Evolutionary conservation across 2,113 vertebrate genomes (phyloP).

Genomic region (Pangasianodon hypophthalmus): DNA sequence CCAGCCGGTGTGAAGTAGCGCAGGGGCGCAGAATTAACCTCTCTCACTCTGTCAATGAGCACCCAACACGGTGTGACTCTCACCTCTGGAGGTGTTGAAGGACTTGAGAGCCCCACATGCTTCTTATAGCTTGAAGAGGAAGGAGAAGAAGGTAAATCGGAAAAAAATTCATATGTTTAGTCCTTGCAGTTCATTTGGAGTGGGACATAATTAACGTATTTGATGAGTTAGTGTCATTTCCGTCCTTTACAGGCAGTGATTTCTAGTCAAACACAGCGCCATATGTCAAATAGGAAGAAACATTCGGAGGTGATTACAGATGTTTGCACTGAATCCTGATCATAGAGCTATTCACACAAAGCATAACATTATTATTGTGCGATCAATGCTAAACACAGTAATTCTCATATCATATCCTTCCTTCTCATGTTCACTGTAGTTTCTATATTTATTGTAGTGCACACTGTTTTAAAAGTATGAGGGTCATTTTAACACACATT

Average conservation of each 20-base stretch:
- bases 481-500: background rate
- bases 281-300: background rate
- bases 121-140: background rate
- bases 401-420: background rate
- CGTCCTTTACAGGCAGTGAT: background rate
- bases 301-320: background rate
- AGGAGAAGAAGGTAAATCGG: background rate
- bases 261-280: background rate
- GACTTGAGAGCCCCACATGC: conserved; percentile 18
- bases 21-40: conserved; percentile 33
- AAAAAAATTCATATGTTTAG: background rate
- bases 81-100: conserved; percentile 33
- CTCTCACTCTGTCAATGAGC: conserved; percentile 16
- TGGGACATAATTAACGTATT: background rate
- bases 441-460: background rate
- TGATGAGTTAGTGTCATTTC: background rate
- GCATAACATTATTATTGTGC: background rate
- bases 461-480: background rate
- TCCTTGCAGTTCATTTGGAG: background rate
- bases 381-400: background rate
- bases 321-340: background rate
- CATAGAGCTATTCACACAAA: background rate
- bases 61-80: background rate
- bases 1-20: conserved; percentile 20
- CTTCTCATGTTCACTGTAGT: background rate